Conservation (phyloP, 1,140 invertebrate species). For the Eumaeus atala region DNA sequence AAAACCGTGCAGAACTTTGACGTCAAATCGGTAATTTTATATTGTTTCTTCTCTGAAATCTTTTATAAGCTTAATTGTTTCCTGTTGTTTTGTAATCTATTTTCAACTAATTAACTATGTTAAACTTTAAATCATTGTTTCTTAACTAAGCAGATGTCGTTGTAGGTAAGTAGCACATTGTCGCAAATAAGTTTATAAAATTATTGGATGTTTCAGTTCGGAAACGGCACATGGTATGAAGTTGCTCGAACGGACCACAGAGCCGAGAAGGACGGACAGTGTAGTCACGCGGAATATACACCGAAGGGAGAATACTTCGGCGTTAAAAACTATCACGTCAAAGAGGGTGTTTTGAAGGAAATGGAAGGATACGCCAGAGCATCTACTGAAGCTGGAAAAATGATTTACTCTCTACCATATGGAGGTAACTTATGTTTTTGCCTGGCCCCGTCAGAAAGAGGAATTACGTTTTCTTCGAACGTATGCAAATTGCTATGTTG, state of each 20-base stretch:
- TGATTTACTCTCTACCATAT: constrained; percentile 36
- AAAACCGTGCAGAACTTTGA: constrained; percentile 48
- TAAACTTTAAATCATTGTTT: too few species aligned
- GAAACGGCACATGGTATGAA: not conserved
- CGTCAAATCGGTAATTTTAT: constrained; percentile 30
- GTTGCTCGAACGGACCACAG: constrained; percentile 28
- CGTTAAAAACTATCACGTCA: constrained; percentile 40
- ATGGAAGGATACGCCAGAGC: constrained; percentile 42
- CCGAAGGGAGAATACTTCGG: constrained; percentile 27
- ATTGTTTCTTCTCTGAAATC: constrained; percentile 11
- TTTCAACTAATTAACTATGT: too few species aligned
- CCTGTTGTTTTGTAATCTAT: too few species aligned
- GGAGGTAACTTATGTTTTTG: constrained; percentile 34
- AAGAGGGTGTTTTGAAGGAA: constrained; percentile 31
- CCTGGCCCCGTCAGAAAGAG: too few species aligned
- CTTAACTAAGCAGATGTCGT: too few species aligned
- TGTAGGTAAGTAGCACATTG: too few species aligned
- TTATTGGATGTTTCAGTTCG: not conserved
- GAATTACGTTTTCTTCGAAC: too few species aligned
- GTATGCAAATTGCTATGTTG: too few species aligned
- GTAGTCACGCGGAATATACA: constrained; percentile 32
- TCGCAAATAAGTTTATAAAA: not conserved
- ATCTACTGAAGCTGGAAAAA: constrained; percentile 24
- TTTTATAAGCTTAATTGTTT: too few species aligned
- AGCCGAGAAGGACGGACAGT: constrained; percentile 26